Evolutionary conservation across 64 coral and sea anemone genomes (phyloP).

Genomic region (Pocillopora damicornis): DNA sequence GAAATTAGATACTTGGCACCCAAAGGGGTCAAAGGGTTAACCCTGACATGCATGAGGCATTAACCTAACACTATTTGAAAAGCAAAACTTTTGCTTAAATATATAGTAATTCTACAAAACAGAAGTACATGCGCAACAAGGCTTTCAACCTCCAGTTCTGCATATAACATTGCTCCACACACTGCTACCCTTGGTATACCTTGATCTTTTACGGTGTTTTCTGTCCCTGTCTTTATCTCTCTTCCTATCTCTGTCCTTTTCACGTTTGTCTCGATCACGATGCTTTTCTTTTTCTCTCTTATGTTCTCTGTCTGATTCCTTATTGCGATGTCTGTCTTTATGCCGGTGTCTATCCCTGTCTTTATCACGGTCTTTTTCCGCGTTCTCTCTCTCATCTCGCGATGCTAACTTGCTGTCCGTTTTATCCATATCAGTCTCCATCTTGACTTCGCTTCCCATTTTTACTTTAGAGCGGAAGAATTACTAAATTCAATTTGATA

Average conservation of each 20-base stretch:
- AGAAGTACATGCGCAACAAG: too few relatives aligned
- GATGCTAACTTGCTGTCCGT: background rate
- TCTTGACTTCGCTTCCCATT: conserved; percentile 40
- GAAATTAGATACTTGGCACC: too few relatives aligned
- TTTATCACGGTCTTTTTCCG: conserved; percentile 31
- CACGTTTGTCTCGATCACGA: conserved; percentile 71
- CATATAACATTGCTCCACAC: background rate
- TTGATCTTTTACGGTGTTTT: conserved; percentile 88
- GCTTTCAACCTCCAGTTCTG: too few relatives aligned
- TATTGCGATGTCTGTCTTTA: conserved; percentile 59
- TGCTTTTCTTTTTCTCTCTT: conserved; percentile 77
- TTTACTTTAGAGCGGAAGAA: background rate
- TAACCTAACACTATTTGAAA: too few relatives aligned
- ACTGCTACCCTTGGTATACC: conserved; percentile 16
- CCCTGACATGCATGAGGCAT: too few relatives aligned
- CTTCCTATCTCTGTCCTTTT: conserved; percentile 71
- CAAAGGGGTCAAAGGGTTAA: too few relatives aligned
- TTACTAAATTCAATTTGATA: background rate
- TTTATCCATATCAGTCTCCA: conserved; percentile 27
- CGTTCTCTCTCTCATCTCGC: conserved; percentile 37
- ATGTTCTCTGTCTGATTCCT: conserved; percentile 53
- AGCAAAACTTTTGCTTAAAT: too few relatives aligned
- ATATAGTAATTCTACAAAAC: too few relatives aligned
- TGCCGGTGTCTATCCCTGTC: conserved; percentile 46
- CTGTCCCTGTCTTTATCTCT: conserved; percentile 62